Percentiles rank a stretch among this genome's conserved stretches.
Conservation (phyloP, 2,888 invertebrate species). For the Cyclophora punctaria region DNA sequence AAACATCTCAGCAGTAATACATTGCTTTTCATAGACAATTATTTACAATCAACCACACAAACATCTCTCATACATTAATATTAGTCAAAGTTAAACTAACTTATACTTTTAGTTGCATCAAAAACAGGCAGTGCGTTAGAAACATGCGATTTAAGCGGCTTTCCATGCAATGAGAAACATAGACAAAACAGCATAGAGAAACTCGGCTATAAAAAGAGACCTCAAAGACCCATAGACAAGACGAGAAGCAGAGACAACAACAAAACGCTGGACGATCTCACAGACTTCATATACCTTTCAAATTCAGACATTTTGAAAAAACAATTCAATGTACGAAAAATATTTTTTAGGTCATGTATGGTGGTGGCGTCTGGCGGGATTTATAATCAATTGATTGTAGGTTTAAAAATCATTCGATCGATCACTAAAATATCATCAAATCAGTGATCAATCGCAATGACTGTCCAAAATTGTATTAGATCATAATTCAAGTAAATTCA, state of each 20-base stretch:
- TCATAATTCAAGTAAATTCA: too few species aligned
- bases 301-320: conserved; percentile 3
- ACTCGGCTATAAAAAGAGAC: conserved; percentile 41
- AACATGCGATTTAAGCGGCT: conserved; percentile 23
- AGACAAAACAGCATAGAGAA: conserved; percentile 20
- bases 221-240: conserved; percentile 33
- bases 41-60: conserved; percentile 41
- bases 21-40: conserved; percentile 27
- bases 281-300: conserved; percentile 40
- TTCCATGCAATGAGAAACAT: conserved; percentile 20
- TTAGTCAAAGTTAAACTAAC: conserved; percentile 20
- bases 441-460: too few species aligned
- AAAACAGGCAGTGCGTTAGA: conserved; percentile 25
- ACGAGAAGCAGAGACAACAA: conserved; percentile 34
- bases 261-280: conserved; percentile 56
- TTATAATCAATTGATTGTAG: too few species aligned
- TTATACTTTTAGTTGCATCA: conserved; percentile 5
- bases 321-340: conserved; percentile 27
- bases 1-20: conserved; percentile 32
- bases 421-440: too few species aligned
- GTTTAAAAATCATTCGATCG: too few species aligned
- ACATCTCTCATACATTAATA: conserved; percentile 45
- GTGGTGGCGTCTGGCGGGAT: conserved; percentile 12
- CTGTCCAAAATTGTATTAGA: too few species aligned
- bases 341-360: not conserved